Conservation (phyloP, 2,888 invertebrate species). For the Apoderus coryli region DNA sequence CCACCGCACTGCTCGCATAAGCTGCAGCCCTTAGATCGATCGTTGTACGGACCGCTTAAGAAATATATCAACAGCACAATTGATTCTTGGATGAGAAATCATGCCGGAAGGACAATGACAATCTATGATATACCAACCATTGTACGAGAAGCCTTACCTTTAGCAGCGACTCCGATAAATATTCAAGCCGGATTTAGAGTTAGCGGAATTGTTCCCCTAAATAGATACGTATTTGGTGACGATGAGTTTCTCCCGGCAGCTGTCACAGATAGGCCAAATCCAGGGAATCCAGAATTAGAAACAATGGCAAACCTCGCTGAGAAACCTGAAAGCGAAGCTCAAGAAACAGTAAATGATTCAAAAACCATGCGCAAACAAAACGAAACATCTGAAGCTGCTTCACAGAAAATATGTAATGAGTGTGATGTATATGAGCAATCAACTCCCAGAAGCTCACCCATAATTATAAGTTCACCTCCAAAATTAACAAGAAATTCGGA, state of each 20-base stretch:
- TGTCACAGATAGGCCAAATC: slow-evolving; percentile 4
- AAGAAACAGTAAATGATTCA: too few species aligned
- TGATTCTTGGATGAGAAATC: slow-evolving; percentile 11
- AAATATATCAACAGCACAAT: slow-evolving; percentile 9
- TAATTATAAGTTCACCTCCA: too few species aligned
- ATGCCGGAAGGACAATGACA: slow-evolving; percentile 12
- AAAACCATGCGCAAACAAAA: too few species aligned
- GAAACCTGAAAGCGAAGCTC: too few species aligned
- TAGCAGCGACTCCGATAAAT: slow-evolving; percentile 5
- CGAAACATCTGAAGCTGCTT: too few species aligned
- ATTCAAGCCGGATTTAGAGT: slow-evolving; percentile 5
- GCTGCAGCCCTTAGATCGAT: slow-evolving; percentile 11
- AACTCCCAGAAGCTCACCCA: too few species aligned
- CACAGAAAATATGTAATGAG: too few species aligned
- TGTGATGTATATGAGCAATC: too few species aligned
- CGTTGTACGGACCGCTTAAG: slow-evolving; percentile 11
- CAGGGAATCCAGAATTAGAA: too few species aligned
- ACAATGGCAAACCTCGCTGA: too few species aligned
- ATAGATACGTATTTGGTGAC: slow-evolving; percentile 8
- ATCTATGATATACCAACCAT: slow-evolving; percentile 14
- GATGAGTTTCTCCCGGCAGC: slow-evolving; percentile 5
- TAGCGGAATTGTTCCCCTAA: slow-evolving; percentile 5
- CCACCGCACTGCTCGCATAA: slow-evolving; percentile 12
- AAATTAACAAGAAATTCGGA: too few species aligned
- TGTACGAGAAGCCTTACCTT: slow-evolving; percentile 8